These are phyloP conservation scores for Buceros bicornis DNA, from an alignment of 2,797 vertebrate species.

Conservation along the genomic window DNA sequence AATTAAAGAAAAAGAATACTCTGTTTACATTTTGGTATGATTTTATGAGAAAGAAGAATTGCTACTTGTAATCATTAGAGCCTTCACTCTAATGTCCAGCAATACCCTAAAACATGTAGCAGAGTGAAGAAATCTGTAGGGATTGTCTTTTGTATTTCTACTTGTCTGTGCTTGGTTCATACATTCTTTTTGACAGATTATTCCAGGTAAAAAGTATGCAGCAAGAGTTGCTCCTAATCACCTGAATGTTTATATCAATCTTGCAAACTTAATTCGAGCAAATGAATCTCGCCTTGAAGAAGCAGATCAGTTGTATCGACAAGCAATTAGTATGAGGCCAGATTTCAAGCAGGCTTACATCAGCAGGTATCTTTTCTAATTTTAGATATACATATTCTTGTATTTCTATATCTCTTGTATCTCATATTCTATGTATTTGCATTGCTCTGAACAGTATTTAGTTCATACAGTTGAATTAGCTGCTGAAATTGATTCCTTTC, in stretches of 20 bases:
- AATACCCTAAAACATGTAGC: not conserved
- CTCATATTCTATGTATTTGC: not conserved
- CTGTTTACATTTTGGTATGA: not conserved
- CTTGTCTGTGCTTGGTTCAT: not conserved
- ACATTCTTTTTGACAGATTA: slow-evolving; percentile 83
- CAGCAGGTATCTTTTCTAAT: slow-evolving; percentile 86
- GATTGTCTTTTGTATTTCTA: not conserved
- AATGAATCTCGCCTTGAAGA: slow-evolving; percentile 97
- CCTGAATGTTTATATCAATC: slow-evolving; percentile 97
- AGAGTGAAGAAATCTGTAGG: not conserved
- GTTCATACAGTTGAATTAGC: not conserved
- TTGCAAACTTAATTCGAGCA: slow-evolving; percentile 94
- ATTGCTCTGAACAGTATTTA: not conserved
- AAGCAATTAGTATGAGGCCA: slow-evolving; percentile 98
- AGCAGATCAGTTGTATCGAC: slow-evolving; percentile 96
- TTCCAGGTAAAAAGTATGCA: slow-evolving; percentile 98
- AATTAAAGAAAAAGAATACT: not conserved
- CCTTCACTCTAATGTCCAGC: not conserved
- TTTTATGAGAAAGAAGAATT: not conserved
- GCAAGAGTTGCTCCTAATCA: slow-evolving; percentile 98
- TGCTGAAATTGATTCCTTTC: not conserved
- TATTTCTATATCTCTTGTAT: too few species aligned
- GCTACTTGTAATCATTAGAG: not conserved
- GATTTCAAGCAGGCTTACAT: slow-evolving; percentile 99
- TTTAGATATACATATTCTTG: not conserved